A percentile compares a stretch with the other conserved stretches of the same genome.
phyloP scores from a whole-genome alignment of 2,113 vertebrate species.

The Brienomyrus longianalis region DNA sequence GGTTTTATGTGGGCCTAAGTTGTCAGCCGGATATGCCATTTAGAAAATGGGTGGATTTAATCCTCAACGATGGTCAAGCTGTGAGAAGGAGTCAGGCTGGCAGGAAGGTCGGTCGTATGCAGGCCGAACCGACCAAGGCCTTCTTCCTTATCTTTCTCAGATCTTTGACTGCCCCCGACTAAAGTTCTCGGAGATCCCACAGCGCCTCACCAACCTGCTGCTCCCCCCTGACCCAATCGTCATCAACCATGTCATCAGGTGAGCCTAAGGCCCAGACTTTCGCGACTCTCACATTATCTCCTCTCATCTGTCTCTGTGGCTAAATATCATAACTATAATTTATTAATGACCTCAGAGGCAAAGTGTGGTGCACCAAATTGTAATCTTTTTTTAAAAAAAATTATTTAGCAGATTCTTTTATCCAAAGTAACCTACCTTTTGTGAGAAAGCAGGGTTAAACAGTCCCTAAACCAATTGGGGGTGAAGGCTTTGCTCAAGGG shows the following conservation, averaged over 20 bases:
- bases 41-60: not conserved
- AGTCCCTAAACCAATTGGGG: not conserved
- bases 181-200: constrained; percentile 98
- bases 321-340: not conserved
- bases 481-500: not conserved
- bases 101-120: not conserved
- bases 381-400: not conserved
- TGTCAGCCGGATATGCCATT: not conserved
- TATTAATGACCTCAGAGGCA: not conserved
- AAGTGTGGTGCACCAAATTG: not conserved
- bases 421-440: not conserved
- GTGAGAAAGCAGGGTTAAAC: not conserved
- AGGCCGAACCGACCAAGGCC: not conserved
- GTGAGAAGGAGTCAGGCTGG: not conserved
- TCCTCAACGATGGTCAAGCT: not conserved
- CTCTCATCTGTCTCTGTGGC: not conserved
- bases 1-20: not conserved
- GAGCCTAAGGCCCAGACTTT: constrained; percentile 20
- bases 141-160: constrained; percentile 49
- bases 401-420: too few species aligned
- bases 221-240: constrained; percentile 95
- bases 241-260: constrained; percentile 99
- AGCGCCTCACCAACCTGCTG: constrained; percentile 91
- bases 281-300: not conserved
- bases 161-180: constrained; percentile 95